Base-by-base conservation (phyloP, 2,888 invertebrate species). In the Phanerotoma sp. region DNA sequence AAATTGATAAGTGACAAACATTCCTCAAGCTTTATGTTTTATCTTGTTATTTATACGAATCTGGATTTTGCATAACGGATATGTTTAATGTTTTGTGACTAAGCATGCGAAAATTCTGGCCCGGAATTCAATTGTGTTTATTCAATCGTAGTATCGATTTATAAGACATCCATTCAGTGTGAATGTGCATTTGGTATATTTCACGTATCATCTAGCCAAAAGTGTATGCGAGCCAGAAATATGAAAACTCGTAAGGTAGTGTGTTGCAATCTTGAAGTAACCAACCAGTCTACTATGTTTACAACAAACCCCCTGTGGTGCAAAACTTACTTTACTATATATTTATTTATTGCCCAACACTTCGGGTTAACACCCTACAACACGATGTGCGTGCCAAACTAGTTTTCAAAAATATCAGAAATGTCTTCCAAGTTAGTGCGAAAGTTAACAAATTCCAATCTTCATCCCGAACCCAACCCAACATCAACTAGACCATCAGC, bases 271-370 rank as follows among this genome's bases (percentile, higher is more conserved):
- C 21, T 33, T 45, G 11, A 16, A 32, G 15, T 16, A 45, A 45
- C 30, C 45, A 32, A 45, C 15, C 45, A 32, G 18, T 13, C 32
- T n/a, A 18, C 18, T 45, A 20, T 32, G 45, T 45, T 47, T 47
- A 33, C 35, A 47, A 47, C 35, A 47, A n/a, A 47, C 20, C 47
- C 33, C 47, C 33, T 10, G 21, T 22, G 20, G 47, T 22, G 47
- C 47, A n/a, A 37, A 51, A 51, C 51, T 51, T 18, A 44, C 38
- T 44, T 51, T 51, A 30, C 45, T 40, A 38, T 40, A 13, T 22
- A 21, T 25, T 51, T 51, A 51, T 51, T 44, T 51, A 51, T 51
- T 35, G 35, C 16, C 5, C 13, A 22, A 21, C 21, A 44, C 32
- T 51, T 42, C 18, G 18, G 20, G 18, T 18, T 21, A 51, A 21